Evolutionary conservation across 2,888 invertebrate species (phyloP).

Genomic region (Ischnura elegans): DNA sequence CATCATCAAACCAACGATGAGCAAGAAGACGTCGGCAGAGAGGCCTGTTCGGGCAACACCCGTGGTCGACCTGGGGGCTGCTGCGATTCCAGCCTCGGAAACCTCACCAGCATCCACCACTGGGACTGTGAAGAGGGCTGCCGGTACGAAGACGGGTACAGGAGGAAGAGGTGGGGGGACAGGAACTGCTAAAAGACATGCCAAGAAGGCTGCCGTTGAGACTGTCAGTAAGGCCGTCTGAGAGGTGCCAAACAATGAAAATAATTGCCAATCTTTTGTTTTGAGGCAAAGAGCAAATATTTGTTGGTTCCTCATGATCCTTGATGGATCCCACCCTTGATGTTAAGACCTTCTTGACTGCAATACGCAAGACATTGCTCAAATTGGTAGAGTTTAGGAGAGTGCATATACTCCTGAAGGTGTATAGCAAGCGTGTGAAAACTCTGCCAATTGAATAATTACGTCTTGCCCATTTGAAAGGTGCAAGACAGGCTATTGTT

Average conservation of each 20-base stretch:
- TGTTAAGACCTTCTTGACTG: no score
- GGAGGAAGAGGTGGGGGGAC: neutral
- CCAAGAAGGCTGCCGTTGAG: neutral
- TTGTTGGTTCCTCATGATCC: no score
- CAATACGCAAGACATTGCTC: no score
- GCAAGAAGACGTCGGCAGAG: conserved; percentile 48
- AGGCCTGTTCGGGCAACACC: conserved; percentile 13
- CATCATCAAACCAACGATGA: conserved; percentile 46
- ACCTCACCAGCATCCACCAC: neutral
- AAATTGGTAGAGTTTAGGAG: no score
- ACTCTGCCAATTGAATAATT: no score
- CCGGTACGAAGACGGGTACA: neutral
- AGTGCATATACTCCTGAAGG: no score
- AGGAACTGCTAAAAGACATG: conserved; percentile 26
- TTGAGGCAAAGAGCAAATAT: no score
- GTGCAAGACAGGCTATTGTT: no score
- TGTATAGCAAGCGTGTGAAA: no score
- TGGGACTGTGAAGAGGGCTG: neutral
- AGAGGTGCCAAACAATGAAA: neutral
- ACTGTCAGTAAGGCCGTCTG: conserved; percentile 13
- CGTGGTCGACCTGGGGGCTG: neutral
- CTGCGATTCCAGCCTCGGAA: neutral
- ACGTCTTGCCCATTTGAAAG: no score
- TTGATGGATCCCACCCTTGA: no score
- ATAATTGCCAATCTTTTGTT: no score